Evolutionary conservation across 2,888 invertebrate species (phyloP), one percentile per base, ranked within the genome.

Genomic region (Thereva unica): DNA sequence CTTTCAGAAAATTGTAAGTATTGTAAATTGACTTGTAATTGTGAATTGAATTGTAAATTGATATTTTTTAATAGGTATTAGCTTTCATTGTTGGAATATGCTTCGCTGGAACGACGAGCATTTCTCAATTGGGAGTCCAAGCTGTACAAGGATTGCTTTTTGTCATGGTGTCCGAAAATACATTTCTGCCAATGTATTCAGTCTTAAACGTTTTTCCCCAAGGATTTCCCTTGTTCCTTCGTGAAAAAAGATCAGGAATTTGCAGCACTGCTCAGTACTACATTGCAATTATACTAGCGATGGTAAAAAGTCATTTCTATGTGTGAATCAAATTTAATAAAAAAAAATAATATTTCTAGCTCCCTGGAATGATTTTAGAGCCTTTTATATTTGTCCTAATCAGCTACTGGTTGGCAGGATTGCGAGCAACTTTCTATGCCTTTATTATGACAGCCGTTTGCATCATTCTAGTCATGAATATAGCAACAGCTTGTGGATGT

Each of bases 111-210:
- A 88, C 91, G 1, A 84, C 87, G 5, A 82, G 85, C 0, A 81
- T 86, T 0, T 89, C 90, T 53, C 95, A 94, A 79, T 83, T 86
- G 55, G 96, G 93, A 0, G 88, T 97, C 34, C 93, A 93, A 76
- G 91, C 93, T 35, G 88, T 94, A 1, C 93, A 95, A 77, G 96
- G 95, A 4, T 90, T 90, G 0, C 81, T 95, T 5, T 95, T 95
- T 79, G 88, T 94, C 72, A 86, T 95, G 79, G 91, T 94, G 50
- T 88, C 92, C 0, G 95, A 96, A 83, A 92, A 94, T 76, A 92
- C 94, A 0, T 96, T 95, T 80, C 88, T 89, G 64, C 93, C 94
- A 0, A 92, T 96, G 90, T 96, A 96, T 78, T 90, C 93, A 0
- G 91, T 93, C 1, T 83, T 97, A 47, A 88, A 92, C 72, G 86